Percentiles rank a stretch among this genome's conserved stretches.
Evolutionary conservation across 2,888 invertebrate genomes (phyloP).

Genomic region (Tetragonula carbonaria): DNA sequence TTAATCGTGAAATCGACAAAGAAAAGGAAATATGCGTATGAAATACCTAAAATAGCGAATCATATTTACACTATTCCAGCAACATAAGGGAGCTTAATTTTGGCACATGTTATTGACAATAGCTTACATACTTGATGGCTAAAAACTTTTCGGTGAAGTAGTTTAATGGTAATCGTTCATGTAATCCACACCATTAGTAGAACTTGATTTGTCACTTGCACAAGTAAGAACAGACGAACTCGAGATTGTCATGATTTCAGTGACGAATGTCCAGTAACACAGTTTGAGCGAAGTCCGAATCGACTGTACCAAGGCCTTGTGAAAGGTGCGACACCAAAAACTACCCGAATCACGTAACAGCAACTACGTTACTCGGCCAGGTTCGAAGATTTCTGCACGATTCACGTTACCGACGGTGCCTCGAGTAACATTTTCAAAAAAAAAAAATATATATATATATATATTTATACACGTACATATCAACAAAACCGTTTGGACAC

Average conservation of each 20-base stretch:
- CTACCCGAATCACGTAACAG: constrained; percentile 16
- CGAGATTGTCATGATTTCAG: constrained; percentile 7
- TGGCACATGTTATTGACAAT: constrained; percentile 3
- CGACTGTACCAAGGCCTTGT: constrained; percentile 36
- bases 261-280: neutral
- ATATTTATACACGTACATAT: too few relatives aligned
- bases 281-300: neutral
- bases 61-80: neutral
- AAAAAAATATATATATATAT: too few relatives aligned
- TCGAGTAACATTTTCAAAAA: neutral
- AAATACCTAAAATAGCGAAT: neutral
- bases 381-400: constrained; percentile 21
- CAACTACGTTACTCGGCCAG: constrained; percentile 14
- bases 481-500: neutral
- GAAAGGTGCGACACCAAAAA: constrained; percentile 46
- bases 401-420: constrained; percentile 25
- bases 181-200: constrained; percentile 11
- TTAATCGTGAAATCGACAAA: neutral
- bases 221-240: neutral
- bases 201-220: constrained; percentile 13
- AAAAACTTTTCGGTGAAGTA: neutral
- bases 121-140: constrained; percentile 29
- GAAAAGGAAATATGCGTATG: neutral
- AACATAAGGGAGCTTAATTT: neutral
- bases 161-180: neutral